Conservation (phyloP, 2,797 vertebrate genomes). For the Linurgus olivaceus region DNA sequence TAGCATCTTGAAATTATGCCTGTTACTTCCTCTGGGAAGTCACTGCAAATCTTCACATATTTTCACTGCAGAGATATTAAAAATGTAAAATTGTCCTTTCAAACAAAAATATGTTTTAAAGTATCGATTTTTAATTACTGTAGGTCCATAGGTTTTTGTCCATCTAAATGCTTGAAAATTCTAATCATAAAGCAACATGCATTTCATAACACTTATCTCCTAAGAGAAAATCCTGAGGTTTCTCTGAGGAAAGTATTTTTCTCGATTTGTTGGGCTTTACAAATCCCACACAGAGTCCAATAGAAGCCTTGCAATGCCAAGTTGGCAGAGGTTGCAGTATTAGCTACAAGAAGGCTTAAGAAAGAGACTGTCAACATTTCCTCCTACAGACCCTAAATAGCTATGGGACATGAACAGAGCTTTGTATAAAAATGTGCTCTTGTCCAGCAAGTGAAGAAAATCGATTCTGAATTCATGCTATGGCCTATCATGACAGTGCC, state of each 20-base stretch:
- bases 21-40: neutral
- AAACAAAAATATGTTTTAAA: neutral
- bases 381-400: conserved; percentile 60
- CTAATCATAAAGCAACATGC: neutral
- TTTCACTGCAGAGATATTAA: neutral
- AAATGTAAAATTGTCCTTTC: neutral
- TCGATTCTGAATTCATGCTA: conserved; percentile 29
- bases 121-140: neutral
- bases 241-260: conserved; percentile 48
- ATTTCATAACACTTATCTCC: neutral
- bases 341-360: conserved; percentile 71
- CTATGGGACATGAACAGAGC: conserved; percentile 61
- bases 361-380: conserved; percentile 72
- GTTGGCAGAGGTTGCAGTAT: conserved; percentile 59
- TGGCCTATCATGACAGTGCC: neutral
- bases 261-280: neutral
- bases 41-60: neutral
- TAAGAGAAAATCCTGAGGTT: conserved; percentile 41
- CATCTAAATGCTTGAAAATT: neutral
- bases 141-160: neutral
- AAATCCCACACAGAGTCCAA: conserved; percentile 55
- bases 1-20: neutral
- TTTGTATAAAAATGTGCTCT: conserved; percentile 62
- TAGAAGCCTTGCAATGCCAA: conserved; percentile 49
- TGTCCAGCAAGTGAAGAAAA: conserved; percentile 56